Evolutionary conservation across 2,113 vertebrate genomes (phyloP).

Genomic region (Galbula dea): DNA sequence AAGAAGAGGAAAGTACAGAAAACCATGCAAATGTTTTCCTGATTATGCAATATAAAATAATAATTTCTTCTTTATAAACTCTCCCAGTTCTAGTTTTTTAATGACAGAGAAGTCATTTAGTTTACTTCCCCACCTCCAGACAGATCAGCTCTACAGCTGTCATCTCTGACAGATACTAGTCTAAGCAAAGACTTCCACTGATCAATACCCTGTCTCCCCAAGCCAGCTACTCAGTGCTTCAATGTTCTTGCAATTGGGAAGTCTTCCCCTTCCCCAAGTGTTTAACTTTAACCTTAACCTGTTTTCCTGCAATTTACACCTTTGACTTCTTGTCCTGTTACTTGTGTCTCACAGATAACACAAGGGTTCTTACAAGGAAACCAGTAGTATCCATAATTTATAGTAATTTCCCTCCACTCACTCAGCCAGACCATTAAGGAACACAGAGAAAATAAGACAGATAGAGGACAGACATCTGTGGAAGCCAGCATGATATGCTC

Average conservation of each 20-base stretch:
- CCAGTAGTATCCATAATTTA: not conserved
- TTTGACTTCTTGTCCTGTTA: not conserved
- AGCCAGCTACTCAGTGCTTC: not conserved
- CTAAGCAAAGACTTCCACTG: not conserved
- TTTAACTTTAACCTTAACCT: not conserved
- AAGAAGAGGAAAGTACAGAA: not conserved
- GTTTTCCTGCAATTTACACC: not conserved
- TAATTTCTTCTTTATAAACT: not conserved
- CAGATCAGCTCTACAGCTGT: not conserved
- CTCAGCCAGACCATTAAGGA: not conserved
- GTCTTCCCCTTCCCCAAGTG: fast-evolving
- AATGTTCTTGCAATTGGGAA: not conserved
- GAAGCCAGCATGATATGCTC: not conserved
- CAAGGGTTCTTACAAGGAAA: not conserved
- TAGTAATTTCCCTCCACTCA: not conserved
- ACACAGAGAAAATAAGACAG: not conserved
- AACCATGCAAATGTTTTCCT: not conserved
- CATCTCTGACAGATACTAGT: not conserved
- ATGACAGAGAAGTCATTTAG: not conserved
- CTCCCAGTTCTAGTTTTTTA: not conserved
- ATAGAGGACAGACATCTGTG: not conserved
- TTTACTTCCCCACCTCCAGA: not conserved
- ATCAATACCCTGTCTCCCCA: not conserved
- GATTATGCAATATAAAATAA: not conserved
- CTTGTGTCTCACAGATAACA: not conserved